phyloP scores from a whole-genome alignment of 1,140 invertebrate genomes.

The Leptopilina boulardi region DNA sequence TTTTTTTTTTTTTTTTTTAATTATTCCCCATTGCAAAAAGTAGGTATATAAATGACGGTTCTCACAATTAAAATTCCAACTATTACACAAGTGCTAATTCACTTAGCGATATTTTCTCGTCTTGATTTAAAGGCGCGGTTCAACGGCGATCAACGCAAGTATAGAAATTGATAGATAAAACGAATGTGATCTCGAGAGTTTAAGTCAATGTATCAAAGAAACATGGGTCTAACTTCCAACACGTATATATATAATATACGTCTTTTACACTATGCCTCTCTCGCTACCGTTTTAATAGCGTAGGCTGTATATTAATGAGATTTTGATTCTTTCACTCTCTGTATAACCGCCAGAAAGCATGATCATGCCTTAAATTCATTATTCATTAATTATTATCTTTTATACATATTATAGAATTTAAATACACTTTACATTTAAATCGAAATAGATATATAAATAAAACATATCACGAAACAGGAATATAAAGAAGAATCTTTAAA shows the following conservation, averaged over 20 bases:
- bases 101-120: background rate
- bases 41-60: background rate
- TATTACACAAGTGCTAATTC: conserved; percentile 24
- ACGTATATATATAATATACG: too few relatives aligned
- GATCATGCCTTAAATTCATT: background rate
- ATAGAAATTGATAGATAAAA: conserved; percentile 41
- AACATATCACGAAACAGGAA: background rate
- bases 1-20: too few relatives aligned
- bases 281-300: conserved; percentile 47
- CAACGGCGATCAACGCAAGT: conserved; percentile 36
- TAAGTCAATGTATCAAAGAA: conserved; percentile 33
- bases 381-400: conserved; percentile 6
- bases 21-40: too few relatives aligned
- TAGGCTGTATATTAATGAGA: conserved; percentile 47
- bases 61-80: background rate
- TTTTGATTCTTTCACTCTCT: background rate
- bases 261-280: conserved; percentile 38
- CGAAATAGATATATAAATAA: background rate
- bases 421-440: conserved; percentile 4
- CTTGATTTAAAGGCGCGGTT: conserved; percentile 41
- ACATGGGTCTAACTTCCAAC: conserved; percentile 9
- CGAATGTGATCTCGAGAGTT: conserved; percentile 39
- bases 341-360: conserved; percentile 3
- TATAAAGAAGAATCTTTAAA: background rate
- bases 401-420: conserved; percentile 12